Evolutionary conservation across 2,797 vertebrate species (phyloP).

Genomic region (Myripristis jacobus): DNA sequence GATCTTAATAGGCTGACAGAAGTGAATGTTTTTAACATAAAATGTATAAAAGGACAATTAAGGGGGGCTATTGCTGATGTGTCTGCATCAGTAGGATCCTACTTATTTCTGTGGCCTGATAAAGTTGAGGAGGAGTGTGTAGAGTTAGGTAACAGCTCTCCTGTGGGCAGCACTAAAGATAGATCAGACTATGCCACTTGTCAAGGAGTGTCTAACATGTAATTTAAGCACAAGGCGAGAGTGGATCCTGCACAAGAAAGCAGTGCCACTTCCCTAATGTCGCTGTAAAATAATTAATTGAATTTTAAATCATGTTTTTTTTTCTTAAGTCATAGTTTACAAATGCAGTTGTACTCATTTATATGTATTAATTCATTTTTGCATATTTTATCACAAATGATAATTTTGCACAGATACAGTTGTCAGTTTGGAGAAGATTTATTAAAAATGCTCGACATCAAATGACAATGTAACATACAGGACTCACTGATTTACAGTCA

Average conservation of each 20-base stretch:
- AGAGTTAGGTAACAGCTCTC: constrained; percentile 69
- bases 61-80: neutral
- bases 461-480: constrained; percentile 18
- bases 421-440: constrained; percentile 57
- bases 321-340: neutral
- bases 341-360: neutral
- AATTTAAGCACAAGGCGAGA: constrained; percentile 67
- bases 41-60: constrained; percentile 6
- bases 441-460: constrained; percentile 58
- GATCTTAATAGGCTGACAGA: constrained; percentile 1
- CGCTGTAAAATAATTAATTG: constrained; percentile 6
- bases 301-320: too few species aligned
- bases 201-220: constrained; percentile 60
- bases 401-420: neutral
- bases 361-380: neutral
- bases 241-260: constrained; percentile 24
- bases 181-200: constrained; percentile 74
- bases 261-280: constrained; percentile 24
- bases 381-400: neutral
- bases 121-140: constrained; percentile 51
- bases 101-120: constrained; percentile 37
- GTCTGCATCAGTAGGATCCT: constrained; percentile 37
- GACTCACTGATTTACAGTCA: constrained; percentile 35
- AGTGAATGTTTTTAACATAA: neutral
- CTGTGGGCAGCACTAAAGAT: constrained; percentile 77